Base-by-base conservation (phyloP, 2,888 invertebrate genomes). In the Dastarcus helophoroides region DNA sequence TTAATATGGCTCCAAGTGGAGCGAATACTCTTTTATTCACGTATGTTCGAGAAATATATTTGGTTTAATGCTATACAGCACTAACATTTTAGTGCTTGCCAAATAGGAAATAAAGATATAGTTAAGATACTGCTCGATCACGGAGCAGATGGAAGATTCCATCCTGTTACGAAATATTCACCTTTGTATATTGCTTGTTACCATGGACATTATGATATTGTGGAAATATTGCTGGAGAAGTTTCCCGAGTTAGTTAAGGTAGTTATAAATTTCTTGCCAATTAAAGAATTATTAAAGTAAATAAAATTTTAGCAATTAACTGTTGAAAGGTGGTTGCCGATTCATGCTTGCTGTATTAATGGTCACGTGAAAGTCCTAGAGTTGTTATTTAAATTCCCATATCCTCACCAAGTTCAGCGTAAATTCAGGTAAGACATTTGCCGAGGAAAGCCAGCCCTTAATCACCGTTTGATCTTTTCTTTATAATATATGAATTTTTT, bases 271-370 rank as follows among this genome's bases (percentile, higher is more conserved):
- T 31, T 4, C 11, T 32, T 4, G 11, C 3, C 14, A 7, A 6
- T 8, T 14, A 14, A 19, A 2, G 23, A 13, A 19, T 8, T 12
- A 7, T n/a, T n/a, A n/a, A n/a, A n/a, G n/a, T 14, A 13, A 26
- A n/a, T 9, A 22, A 24, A 24, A 29, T 27, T 28, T 10, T 64
- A 79, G 71, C 79, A 82, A 64, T 74, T 81, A 41, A 94, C 93
- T 0, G 88, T 90, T 0, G 93, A 93, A 57, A 77, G 81, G 47
- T 89, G 91, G 85, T 64, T 91, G 37, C 93, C 94, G 0, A 67
- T 93, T 12, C 95, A 95, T 65, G 90, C 91, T 4, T 89, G 90
- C 22, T 82, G 84, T 38, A 85, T 90, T 50, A 86, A 88, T 48
- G 90, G 89, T 0, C 89, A 91, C 58, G 68, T 77, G 14, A 54